Evolutionary conservation across 1,140 invertebrate genomes (phyloP).

Genomic region (Potamilus streckersoni): DNA sequence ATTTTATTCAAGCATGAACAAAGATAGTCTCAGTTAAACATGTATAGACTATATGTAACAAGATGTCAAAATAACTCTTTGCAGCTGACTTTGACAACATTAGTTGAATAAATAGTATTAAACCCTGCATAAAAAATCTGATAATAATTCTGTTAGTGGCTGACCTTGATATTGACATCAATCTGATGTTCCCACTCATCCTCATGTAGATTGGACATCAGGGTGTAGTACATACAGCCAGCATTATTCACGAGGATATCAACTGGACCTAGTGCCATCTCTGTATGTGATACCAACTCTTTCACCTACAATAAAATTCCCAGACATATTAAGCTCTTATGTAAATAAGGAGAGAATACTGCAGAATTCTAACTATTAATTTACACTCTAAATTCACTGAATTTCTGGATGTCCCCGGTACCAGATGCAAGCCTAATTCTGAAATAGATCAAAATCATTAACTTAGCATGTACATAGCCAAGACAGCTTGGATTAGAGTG

Average conservation of each 20-base stretch:
- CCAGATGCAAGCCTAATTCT: too few relatives aligned
- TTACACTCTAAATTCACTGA: neutral
- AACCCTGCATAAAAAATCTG: too few relatives aligned
- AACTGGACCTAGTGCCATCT: conserved; percentile 63
- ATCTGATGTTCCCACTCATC: conserved; percentile 68
- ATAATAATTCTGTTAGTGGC: neutral
- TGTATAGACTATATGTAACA: too few relatives aligned
- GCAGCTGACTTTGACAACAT: too few relatives aligned
- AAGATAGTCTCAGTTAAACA: too few relatives aligned
- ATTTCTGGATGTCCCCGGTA: too few relatives aligned
- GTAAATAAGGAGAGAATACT: neutral
- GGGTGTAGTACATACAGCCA: conserved; percentile 69
- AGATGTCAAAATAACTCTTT: too few relatives aligned
- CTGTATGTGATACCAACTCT: conserved; percentile 56
- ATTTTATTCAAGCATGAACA: too few relatives aligned
- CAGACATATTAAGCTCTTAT: conserved; percentile 9
- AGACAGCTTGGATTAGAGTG: too few relatives aligned
- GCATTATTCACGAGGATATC: conserved; percentile 70
- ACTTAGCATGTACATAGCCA: too few relatives aligned
- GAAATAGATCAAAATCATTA: too few relatives aligned
- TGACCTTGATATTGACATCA: conserved; percentile 46
- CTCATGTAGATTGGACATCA: conserved; percentile 67
- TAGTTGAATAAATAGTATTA: too few relatives aligned
- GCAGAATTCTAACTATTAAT: neutral
- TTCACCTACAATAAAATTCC: conserved; percentile 47